Percentiles rank a stretch among this genome's conserved stretches.
Evolutionary conservation across 2,113 vertebrate genomes (phyloP).

Genomic region (Sarotherodon lohbergeri): DNA sequence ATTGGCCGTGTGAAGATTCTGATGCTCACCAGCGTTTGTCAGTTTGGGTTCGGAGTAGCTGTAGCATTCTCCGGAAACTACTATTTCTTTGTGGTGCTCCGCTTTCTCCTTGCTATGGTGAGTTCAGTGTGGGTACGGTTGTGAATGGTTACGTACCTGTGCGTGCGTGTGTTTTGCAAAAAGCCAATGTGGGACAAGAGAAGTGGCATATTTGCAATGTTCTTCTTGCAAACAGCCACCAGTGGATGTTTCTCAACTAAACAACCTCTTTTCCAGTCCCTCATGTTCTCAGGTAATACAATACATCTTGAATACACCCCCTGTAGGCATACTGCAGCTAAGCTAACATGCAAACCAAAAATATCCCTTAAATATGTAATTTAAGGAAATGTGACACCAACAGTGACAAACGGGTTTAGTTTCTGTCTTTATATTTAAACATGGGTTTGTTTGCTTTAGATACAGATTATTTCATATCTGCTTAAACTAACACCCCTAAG

Average conservation of each 20-base stretch:
- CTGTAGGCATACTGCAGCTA: background rate
- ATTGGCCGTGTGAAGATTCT: slow-evolving; percentile 81
- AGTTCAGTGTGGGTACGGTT: slow-evolving; percentile 37
- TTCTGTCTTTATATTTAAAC: background rate
- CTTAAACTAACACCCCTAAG: background rate
- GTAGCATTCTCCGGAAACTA: slow-evolving; percentile 84
- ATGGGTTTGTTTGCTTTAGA: background rate
- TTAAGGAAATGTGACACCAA: background rate
- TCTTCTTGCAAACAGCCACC: background rate
- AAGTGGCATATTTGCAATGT: background rate
- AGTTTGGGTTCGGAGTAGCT: slow-evolving; percentile 80
- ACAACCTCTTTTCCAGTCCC: background rate
- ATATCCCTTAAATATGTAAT: background rate
- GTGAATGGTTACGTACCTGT: background rate
- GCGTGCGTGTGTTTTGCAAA: background rate
- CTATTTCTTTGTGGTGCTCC: slow-evolving; percentile 78
- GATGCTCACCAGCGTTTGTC: slow-evolving; percentile 79
- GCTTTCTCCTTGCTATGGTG: slow-evolving; percentile 90
- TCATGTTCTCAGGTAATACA: background rate
- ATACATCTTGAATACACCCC: background rate
- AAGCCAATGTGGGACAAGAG: background rate
- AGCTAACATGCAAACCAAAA: background rate
- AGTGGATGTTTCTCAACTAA: background rate
- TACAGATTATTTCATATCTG: background rate
- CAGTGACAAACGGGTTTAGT: background rate